These are phyloP conservation scores for Cotesia glomerata DNA, from an alignment of 1,140 invertebrate species.

Conservation along the genomic window DNA sequence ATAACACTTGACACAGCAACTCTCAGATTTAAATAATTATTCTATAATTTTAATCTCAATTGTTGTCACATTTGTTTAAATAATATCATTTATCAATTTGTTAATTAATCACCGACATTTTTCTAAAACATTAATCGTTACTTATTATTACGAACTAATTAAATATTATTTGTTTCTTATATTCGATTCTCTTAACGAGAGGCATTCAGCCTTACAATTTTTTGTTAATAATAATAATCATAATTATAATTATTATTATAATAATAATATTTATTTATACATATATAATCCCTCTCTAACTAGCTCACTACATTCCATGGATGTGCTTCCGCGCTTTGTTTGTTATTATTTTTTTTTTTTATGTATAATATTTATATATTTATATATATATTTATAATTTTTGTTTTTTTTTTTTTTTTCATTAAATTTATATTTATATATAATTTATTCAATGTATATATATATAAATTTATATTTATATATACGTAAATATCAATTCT, in stretches of 20 bases:
- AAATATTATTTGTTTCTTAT: slow-evolving; percentile 18
- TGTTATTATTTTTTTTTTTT: neutral
- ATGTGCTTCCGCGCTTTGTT: slow-evolving; percentile 40
- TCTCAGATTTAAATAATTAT: slow-evolving; percentile 29
- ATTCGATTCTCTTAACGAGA: slow-evolving; percentile 8
- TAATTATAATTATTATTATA: too few relatives aligned
- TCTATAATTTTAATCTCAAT: too few relatives aligned
- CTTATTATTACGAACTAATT: neutral
- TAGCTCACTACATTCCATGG: slow-evolving; percentile 51
- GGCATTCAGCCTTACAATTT: slow-evolving; percentile 15
- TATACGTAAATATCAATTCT: neutral
- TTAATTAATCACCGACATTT: slow-evolving; percentile 18
- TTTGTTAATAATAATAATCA: neutral
- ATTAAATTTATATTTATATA: slow-evolving; percentile 2
- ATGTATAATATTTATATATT: slow-evolving; percentile 15
- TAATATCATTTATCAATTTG: too few relatives aligned
- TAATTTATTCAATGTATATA: neutral
- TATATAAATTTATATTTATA: neutral
- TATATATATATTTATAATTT: slow-evolving; percentile 1
- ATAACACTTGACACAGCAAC: neutral
- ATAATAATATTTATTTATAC: slow-evolving; percentile 45
- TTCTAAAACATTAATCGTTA: slow-evolving; percentile 36
- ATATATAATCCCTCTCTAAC: slow-evolving; percentile 52
- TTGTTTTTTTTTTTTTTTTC: too few relatives aligned
- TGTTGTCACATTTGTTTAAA: too few relatives aligned